Base-by-base conservation (phyloP, 23 tunicate genomes). In the Aplidium turbinatum region DNA sequence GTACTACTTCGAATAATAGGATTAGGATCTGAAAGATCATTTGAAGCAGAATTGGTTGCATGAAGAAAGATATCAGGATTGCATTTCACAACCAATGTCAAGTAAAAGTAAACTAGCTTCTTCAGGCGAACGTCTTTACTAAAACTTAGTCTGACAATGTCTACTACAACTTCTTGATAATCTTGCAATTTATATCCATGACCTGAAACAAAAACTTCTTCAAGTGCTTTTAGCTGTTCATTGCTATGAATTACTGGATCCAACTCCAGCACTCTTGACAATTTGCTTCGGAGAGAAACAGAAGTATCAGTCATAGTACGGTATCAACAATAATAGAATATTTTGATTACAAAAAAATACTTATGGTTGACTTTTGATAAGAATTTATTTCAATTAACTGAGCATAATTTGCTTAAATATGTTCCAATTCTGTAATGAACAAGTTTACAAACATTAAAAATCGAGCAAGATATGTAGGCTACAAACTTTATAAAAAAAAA, bases 21-120 rank as follows among this genome's bases (percentile, higher is more conserved):
- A 68, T 77, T 85, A 3, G 91, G 83, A 40, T 85, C 78, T 0
- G 31, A 11, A 32, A 78, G 50, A 57, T 85, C 91, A 70, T 70
- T 85, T 11, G 70, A 27, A 4, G 63, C 47, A 0, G 91, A 85
- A 28, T 85, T 85, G 20, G 58, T 69, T 16, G 56, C 77, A 39
- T 69, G 78, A 27, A 85, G 35, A 61, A 82, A 46, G 13, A 85
- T 70, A 32, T 85, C 91, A 3, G 73, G 67, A 9, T 70, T 72
- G 22, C 64, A 23, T 11, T 85, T 40, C 0, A 40, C 45, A 68
- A 57, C 68, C 53, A 85, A 45, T 13, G 91, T 52, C 7, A 85
- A 47, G 58, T 77, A 85, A n/a, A 77, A 53, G 39, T 85, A 85
- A 3, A 85, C 91, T 33, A 85, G 45, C 73, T 85, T 77, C 62